A percentile compares a stretch with the other conserved stretches of the same genome.
Conservation (phyloP, 2,888 invertebrate species). For the Troglohyphantes excavatus region DNA sequence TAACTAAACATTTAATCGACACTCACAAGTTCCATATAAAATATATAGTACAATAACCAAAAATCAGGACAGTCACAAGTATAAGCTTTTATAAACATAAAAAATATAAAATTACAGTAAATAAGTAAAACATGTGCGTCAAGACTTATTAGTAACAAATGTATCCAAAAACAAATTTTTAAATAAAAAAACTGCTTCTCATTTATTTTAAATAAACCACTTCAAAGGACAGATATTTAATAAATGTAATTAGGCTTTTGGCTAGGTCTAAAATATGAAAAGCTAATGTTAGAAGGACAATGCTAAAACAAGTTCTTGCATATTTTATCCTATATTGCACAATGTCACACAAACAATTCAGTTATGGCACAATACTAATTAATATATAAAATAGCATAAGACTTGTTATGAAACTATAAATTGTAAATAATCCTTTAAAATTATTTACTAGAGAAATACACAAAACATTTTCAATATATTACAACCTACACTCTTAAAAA, state of each 20-base stretch:
- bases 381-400: neutral
- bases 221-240: constrained; percentile 4
- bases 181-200: constrained; percentile 49
- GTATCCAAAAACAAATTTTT: neutral
- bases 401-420: neutral
- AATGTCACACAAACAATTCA: neutral
- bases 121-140: constrained; percentile 21
- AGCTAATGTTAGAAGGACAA: neutral
- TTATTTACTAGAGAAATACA: neutral
- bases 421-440: neutral
- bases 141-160: constrained; percentile 9
- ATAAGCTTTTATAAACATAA: constrained; percentile 7
- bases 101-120: constrained; percentile 15
- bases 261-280: neutral
- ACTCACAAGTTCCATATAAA: no score
- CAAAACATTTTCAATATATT: neutral
- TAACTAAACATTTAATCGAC: no score
- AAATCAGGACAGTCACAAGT: neutral
- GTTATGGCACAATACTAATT: neutral
- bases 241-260: neutral
- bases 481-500: neutral
- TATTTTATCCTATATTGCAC: neutral
- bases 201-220: neutral
- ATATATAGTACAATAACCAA: neutral
- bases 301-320: neutral